phyloP scores from a whole-genome alignment of 2,888 invertebrate species.

The Lasioglossum morio region DNA sequence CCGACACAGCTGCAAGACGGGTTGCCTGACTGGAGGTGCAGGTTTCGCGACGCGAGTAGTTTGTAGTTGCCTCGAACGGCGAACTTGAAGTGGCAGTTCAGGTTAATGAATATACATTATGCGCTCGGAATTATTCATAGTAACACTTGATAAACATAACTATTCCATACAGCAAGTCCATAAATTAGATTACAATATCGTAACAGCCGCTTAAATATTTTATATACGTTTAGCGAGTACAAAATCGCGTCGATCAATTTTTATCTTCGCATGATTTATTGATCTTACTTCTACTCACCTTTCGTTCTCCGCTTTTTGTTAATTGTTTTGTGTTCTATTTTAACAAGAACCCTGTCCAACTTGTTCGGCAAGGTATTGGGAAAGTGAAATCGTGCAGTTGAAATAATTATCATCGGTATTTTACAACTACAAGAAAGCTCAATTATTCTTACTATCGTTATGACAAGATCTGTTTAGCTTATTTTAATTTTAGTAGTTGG shows the following conservation, averaged over 20 bases:
- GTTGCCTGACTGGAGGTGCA: constrained; percentile 53
- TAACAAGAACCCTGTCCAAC: neutral
- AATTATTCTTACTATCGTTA: too few species aligned
- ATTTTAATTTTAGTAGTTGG: too few species aligned
- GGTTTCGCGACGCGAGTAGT: constrained; percentile 15
- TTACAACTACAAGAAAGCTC: neutral
- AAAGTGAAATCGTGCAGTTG: neutral
- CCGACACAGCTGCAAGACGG: constrained; percentile 29
- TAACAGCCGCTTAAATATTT: neutral
- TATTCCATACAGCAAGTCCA: neutral
- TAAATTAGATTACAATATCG: neutral
- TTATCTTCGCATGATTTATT: neutral
- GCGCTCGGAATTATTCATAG: neutral
- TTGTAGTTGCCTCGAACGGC: neutral
- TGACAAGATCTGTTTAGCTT: too few species aligned
- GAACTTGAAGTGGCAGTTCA: neutral
- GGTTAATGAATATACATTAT: neutral
- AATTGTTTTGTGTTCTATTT: neutral
- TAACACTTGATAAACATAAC: constrained; percentile 1
- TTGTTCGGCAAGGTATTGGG: neutral
- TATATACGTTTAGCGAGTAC: neutral
- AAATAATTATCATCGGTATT: neutral
- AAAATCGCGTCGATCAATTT: neutral
- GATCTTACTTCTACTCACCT: neutral
- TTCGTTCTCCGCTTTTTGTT: neutral